These are phyloP conservation scores for Leptinotarsa defecta DNA, from an alignment of 1,140 invertebrate genomes.

Conservation along the genomic window DNA sequence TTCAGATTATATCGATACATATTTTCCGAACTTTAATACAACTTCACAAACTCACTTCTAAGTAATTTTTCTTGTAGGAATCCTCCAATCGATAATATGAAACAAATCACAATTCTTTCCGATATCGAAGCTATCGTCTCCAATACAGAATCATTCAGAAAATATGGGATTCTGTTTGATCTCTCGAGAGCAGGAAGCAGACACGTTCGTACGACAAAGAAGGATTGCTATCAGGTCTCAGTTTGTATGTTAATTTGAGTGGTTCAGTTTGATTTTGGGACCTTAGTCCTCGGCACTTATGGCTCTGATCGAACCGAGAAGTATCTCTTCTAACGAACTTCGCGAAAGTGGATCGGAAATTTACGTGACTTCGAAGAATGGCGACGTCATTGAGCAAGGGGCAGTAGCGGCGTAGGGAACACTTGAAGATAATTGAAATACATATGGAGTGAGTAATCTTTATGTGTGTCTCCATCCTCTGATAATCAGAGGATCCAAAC, in stretches of 20 bases:
- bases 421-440: too few species aligned
- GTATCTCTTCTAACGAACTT: neutral
- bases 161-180: neutral
- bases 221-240: neutral
- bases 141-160: neutral
- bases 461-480: too few species aligned
- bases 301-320: too few species aligned
- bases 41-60: too few species aligned
- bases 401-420: neutral
- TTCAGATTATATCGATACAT: too few species aligned
- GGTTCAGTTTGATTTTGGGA: neutral
- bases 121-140: neutral
- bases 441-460: too few species aligned
- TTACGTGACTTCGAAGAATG: slow-evolving; percentile 2
- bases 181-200: neutral
- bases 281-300: neutral
- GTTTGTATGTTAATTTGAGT: slow-evolving; percentile 8
- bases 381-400: neutral
- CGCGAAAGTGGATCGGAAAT: neutral
- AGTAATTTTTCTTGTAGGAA: neutral
- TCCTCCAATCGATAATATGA: neutral
- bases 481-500: too few species aligned
- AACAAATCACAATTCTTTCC: neutral
- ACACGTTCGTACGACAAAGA: neutral
- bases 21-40: too few species aligned